These are phyloP conservation scores for Thripadectes ignobilis DNA, from an alignment of 2,797 vertebrate genomes.

Conservation along the genomic window DNA sequence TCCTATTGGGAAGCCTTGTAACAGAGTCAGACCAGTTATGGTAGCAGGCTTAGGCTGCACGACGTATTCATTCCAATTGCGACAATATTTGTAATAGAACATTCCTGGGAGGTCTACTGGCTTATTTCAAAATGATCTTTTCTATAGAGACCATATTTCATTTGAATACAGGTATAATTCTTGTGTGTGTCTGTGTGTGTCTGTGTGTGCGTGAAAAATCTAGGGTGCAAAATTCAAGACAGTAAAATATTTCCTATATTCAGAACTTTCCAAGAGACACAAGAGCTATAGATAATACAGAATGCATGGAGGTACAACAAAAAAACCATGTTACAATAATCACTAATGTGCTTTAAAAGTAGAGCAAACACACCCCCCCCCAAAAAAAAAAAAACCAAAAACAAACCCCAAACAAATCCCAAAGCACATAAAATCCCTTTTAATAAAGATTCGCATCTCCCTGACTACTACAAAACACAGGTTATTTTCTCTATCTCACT, in stretches of 20 bases:
- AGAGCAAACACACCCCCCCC: not conserved
- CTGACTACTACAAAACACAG: not conserved
- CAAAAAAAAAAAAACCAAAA: no score
- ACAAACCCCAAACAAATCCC: not conserved
- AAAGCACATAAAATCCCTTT: not conserved
- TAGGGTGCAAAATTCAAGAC: not conserved
- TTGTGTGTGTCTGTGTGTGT: no score
- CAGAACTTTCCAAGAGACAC: not conserved
- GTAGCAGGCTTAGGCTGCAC: not conserved
- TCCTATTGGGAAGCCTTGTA: not conserved
- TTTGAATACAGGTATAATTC: not conserved
- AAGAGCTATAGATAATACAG: not conserved
- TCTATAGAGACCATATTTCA: not conserved
- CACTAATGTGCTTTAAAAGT: not conserved
- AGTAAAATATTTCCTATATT: not conserved
- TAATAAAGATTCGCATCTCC: not conserved
- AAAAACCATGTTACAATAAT: not conserved
- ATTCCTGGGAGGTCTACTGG: slow-evolving; percentile 51
- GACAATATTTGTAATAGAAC: slow-evolving; percentile 54
- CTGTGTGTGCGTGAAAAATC: not conserved
- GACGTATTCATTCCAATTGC: not conserved
- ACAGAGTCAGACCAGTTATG: slow-evolving; percentile 37
- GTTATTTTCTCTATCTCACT: not conserved
- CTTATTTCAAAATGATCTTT: slow-evolving; percentile 39
- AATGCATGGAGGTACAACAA: not conserved